A percentile compares a stretch with the other conserved stretches of the same genome.
Evolutionary conservation across 1,140 invertebrate genomes (phyloP).

Genomic region (Oedothorax gibbosus): DNA sequence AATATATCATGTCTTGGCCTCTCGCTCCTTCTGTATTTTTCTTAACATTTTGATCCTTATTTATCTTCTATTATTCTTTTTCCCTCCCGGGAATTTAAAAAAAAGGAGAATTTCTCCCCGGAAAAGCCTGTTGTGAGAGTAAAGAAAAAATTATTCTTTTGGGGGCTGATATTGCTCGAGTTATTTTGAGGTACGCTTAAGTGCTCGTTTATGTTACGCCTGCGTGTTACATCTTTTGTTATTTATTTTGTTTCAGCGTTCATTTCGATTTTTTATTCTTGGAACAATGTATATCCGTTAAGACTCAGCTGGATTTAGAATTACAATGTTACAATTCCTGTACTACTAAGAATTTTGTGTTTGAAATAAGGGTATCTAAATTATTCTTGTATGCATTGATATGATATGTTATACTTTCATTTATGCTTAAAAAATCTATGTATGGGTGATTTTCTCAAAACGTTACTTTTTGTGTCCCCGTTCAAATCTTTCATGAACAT

Average conservation of each 20-base stretch:
- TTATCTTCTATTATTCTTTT: conserved; percentile 30
- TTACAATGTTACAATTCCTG: no score
- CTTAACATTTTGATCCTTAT: conserved; percentile 22
- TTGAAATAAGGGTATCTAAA: no score
- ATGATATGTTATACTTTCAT: no score
- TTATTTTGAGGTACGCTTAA: conserved; percentile 2
- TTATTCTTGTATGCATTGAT: no score
- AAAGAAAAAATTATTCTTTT: background rate
- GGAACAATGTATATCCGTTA: no score
- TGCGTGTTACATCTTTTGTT: background rate
- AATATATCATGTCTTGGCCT: conserved; percentile 13
- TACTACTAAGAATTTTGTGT: no score
- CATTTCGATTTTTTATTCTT: no score
- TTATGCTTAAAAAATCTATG: no score
- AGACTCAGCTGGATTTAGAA: no score
- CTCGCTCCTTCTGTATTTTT: background rate
- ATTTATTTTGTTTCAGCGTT: background rate
- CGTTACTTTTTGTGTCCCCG: no score
- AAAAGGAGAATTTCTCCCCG: background rate
- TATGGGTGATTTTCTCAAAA: no score
- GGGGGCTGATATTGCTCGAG: conserved; percentile 5
- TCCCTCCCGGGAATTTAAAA: background rate
- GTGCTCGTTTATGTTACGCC: conserved; percentile 8
- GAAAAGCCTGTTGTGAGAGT: background rate
- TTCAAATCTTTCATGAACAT: no score